These are phyloP conservation scores for Drosophila ambigua DNA, from an alignment of 1,140 invertebrate genomes.

Conservation along the genomic window DNA sequence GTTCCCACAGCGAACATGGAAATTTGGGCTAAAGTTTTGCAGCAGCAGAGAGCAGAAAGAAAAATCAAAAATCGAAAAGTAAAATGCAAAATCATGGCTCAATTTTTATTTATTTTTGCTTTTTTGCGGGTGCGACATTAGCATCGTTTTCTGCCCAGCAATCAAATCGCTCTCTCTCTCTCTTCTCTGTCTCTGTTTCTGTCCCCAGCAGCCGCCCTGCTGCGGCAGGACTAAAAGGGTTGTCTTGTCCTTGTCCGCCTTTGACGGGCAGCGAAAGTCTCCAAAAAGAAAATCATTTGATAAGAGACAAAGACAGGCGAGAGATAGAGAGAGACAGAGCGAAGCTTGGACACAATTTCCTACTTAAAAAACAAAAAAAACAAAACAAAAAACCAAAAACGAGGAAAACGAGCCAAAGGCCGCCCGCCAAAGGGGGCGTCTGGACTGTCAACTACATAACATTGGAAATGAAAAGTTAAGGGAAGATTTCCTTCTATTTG, in stretches of 20 bases:
- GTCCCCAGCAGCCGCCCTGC: neutral
- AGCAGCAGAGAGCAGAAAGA: conserved; percentile 18
- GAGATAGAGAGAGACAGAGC: conserved; percentile 4
- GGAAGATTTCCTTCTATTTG: conserved; percentile 59
- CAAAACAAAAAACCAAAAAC: conserved; percentile 11
- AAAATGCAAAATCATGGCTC: conserved; percentile 47
- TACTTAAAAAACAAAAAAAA: conserved; percentile 65
- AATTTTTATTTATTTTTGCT: conserved; percentile 17
- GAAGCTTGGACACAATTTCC: conserved; percentile 76
- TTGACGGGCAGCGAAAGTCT: conserved; percentile 63
- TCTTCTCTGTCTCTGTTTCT: no score
- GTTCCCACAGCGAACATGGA: conserved; percentile 50
- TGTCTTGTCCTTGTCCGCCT: conserved; percentile 59
- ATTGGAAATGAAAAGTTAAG: conserved; percentile 76
- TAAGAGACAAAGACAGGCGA: conserved; percentile 26
- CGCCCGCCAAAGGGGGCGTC: conserved; percentile 11
- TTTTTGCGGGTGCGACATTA: conserved; percentile 32
- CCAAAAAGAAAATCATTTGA: conserved; percentile 75
- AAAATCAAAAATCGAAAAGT: conserved; percentile 17
- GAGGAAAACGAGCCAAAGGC: conserved; percentile 10
- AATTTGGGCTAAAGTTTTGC: conserved; percentile 69
- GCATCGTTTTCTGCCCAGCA: conserved; percentile 16
- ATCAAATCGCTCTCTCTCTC: neutral
- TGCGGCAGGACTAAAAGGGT: conserved; percentile 45
- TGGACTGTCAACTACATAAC: conserved; percentile 75